phyloP scores from a whole-genome alignment of 2,797 vertebrate species.

The Geotrypetes seraphini region DNA sequence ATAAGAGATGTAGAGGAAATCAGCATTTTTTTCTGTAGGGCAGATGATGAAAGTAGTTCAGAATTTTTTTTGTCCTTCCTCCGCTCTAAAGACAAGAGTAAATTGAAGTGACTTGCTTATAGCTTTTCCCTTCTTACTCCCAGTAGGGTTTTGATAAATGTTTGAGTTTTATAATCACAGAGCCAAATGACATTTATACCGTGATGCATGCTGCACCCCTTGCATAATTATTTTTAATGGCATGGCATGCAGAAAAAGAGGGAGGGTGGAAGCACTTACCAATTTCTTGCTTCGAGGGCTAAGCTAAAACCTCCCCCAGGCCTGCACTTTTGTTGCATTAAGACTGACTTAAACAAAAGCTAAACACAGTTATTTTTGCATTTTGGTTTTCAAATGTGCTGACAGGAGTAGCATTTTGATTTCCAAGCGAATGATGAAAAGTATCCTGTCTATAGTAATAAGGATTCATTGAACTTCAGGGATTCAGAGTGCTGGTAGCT shows the following conservation, averaged over 20 bases:
- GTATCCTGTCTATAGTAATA: conserved; percentile 7
- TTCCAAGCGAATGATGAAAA: conserved; percentile 18
- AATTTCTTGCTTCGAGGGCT: conserved; percentile 48
- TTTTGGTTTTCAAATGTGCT: conserved; percentile 31
- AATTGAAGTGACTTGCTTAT: conserved; percentile 17
- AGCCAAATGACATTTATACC: conserved; percentile 56
- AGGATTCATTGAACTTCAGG: too few relatives aligned
- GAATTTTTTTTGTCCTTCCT: conserved; percentile 19
- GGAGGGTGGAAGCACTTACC: too few relatives aligned
- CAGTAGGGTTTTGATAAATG: conserved; percentile 60
- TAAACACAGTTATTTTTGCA: conserved; percentile 35
- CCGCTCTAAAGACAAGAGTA: conserved; percentile 31
- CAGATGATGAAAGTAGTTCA: background rate
- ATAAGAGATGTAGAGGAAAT: too few relatives aligned
- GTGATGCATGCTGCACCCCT: conserved; percentile 42
- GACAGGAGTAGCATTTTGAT: conserved; percentile 21
- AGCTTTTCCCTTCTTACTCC: conserved; percentile 37
- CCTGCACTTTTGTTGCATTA: conserved; percentile 16
- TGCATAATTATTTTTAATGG: conserved; percentile 57
- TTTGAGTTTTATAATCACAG: conserved; percentile 60
- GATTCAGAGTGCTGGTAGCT: too few relatives aligned
- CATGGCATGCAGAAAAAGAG: conserved; percentile 38
- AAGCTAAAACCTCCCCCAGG: conserved; percentile 42
- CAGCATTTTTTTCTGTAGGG: too few relatives aligned
- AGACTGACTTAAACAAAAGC: conserved; percentile 51